Evolutionary conservation across 2,888 invertebrate species (phyloP).

Genomic region (Pyrrhosoma nymphula): DNA sequence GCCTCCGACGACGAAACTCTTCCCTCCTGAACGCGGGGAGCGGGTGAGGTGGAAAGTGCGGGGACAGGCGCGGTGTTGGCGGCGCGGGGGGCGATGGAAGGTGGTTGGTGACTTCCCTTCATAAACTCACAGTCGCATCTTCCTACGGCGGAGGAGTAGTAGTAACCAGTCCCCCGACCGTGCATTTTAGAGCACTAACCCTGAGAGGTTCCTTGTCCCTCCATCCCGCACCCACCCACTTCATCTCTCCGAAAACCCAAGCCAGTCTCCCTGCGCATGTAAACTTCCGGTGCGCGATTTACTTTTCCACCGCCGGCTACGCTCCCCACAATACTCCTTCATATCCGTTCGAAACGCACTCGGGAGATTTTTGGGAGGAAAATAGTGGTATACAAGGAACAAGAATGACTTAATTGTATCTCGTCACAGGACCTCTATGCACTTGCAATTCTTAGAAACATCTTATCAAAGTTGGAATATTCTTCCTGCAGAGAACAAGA

Average conservation of each 20-base stretch:
- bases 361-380: no score
- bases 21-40: background rate
- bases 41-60: background rate
- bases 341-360: background rate
- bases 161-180: background rate
- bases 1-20: background rate
- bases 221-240: background rate
- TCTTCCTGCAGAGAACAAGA: no score
- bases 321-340: background rate
- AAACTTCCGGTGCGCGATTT: background rate
- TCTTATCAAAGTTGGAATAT: no score
- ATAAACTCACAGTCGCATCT: background rate
- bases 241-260: background rate
- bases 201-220: background rate
- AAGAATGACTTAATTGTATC: no score
- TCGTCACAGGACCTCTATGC: no score
- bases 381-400: no score
- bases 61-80: background rate
- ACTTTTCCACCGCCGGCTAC: background rate
- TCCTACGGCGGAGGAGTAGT: background rate
- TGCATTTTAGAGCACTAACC: background rate
- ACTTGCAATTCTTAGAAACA: no score
- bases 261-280: background rate
- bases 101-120: background rate
- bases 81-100: background rate